A percentile compares a stretch with the other conserved stretches of the same genome.
Conservation (phyloP, 2,888 invertebrate species). For the Amitus sp. region DNA sequence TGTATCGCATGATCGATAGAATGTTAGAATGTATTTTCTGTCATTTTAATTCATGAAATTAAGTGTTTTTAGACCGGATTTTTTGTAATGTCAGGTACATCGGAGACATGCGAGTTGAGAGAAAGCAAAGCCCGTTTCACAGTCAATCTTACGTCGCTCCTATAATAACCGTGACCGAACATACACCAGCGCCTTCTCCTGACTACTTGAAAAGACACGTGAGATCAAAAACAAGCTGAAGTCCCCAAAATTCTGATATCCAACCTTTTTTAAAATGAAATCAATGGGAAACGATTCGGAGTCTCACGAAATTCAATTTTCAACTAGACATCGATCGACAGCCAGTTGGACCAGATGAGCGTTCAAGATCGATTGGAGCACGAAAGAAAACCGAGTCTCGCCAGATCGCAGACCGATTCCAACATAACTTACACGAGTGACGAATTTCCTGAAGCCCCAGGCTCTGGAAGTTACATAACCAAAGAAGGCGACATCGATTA, state of each 20-base stretch:
- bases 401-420: conserved; percentile 90
- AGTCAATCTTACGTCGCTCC: conserved; percentile 77
- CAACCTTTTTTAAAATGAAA: not conserved
- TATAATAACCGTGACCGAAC: conserved; percentile 96
- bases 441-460: conserved; percentile 88
- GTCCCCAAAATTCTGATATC: no score
- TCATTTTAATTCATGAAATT: no score
- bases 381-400: conserved; percentile 78
- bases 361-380: conserved; percentile 68
- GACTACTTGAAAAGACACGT: conserved; percentile 86
- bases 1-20: no score
- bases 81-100: conserved; percentile 71
- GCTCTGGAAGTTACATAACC: conserved; percentile 91
- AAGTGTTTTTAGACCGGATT: not conserved
- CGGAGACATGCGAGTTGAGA: conserved; percentile 76
- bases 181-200: conserved; percentile 91
- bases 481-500: conserved; percentile 94
- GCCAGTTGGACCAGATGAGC: conserved; percentile 81
- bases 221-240: conserved; percentile 51
- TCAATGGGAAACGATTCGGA: not conserved
- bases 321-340: conserved; percentile 82
- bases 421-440: conserved; percentile 89
- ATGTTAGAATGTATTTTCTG: no score
- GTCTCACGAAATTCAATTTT: not conserved
- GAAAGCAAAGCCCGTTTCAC: conserved; percentile 69